Percentiles rank a stretch among this genome's conserved stretches.
These are phyloP conservation scores for Drosophila kohkoa DNA, from an alignment of 1,140 invertebrate species.

Conservation along the genomic window DNA sequence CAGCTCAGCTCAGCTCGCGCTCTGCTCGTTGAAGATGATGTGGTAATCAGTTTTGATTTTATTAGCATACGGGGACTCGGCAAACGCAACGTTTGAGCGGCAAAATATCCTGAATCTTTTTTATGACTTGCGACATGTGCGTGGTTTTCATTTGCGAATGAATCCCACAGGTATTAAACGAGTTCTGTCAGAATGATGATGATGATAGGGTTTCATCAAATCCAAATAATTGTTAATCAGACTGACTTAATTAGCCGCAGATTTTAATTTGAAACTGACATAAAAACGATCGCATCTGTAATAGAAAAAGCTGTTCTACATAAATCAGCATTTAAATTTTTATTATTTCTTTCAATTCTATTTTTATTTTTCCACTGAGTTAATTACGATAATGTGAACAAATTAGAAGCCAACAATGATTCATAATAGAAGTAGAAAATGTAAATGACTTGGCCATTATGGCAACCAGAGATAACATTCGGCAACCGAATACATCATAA, in stretches of 20 bases:
- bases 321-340: constrained; percentile 1
- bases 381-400: constrained; percentile 22
- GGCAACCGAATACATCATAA: constrained; percentile 20
- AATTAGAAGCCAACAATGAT: constrained; percentile 13
- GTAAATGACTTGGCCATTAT: constrained; percentile 20
- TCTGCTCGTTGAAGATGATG: constrained; percentile 71
- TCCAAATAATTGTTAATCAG: constrained; percentile 11
- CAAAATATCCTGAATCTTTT: constrained; percentile 58
- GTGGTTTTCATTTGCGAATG: constrained; percentile 11
- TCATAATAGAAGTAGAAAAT: constrained; percentile 10
- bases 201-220: constrained; percentile 5
- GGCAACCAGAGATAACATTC: constrained; percentile 10
- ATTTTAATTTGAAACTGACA: not conserved
- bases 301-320: constrained; percentile 6
- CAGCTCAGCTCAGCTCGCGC: constrained; percentile 17
- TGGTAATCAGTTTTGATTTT: constrained; percentile 83
- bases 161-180: constrained; percentile 2
- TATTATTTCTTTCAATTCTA: not conserved
- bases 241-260: not conserved
- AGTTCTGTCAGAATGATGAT: not conserved
- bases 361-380: not conserved
- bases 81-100: constrained; percentile 31
- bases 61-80: constrained; percentile 49
- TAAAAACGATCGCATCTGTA: too few relatives aligned
- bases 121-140: constrained; percentile 28